phyloP scores from a whole-genome alignment of 2,113 vertebrate genomes.

The Probosciger aterrimus region DNA sequence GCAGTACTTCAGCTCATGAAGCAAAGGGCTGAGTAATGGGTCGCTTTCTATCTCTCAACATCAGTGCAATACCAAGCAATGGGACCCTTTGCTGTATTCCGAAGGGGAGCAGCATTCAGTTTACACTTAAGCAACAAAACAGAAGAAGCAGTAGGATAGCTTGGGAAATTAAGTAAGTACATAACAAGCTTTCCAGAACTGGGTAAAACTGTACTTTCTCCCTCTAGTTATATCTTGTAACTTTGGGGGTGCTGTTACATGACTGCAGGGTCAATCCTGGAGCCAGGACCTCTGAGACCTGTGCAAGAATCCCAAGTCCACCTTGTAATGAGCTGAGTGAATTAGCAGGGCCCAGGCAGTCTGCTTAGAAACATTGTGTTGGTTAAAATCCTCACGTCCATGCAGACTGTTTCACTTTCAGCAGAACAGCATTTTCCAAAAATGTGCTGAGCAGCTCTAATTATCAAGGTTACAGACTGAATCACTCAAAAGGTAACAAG shows the following conservation, averaged over 20 bases:
- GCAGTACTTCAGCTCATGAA: not conserved
- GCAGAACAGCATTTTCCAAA: slow-evolving; percentile 43
- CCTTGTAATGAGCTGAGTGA: not conserved
- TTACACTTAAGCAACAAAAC: not conserved
- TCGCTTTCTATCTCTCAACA: not conserved
- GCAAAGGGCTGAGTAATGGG: not conserved
- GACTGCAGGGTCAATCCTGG: not conserved
- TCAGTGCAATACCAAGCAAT: not conserved
- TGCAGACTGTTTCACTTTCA: slow-evolving; percentile 3
- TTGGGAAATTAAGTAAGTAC: not conserved
- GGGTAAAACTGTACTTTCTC: not conserved
- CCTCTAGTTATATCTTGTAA: not conserved
- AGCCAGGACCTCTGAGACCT: not conserved
- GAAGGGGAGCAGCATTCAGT: not conserved
- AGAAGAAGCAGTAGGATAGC: not conserved
- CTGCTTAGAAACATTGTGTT: not conserved
- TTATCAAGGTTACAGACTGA: slow-evolving; percentile 37
- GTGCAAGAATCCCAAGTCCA: not conserved
- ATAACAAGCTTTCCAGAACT: not conserved
- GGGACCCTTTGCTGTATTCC: not conserved
- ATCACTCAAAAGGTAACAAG: slow-evolving; percentile 52
- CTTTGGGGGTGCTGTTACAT: not conserved
- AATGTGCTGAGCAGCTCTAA: slow-evolving; percentile 39
- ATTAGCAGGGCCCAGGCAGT: not conserved
- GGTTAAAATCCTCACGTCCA: slow-evolving; percentile 33